Base-by-base conservation (phyloP, 1,140 invertebrate genomes). In the Condylostylus longicornis region DNA sequence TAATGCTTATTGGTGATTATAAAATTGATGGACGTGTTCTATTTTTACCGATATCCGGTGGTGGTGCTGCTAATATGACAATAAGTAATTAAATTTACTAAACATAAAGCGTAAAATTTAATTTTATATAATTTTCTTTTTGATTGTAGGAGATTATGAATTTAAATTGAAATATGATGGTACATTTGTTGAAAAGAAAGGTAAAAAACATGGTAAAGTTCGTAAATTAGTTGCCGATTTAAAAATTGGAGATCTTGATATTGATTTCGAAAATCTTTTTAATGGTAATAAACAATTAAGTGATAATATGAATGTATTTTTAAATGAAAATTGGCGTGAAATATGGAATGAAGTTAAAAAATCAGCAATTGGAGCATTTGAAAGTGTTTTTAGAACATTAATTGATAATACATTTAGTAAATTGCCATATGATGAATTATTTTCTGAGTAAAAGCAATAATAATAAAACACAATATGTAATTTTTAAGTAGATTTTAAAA, bases 261-360 rank as follows among this genome's bases (percentile, higher is more conserved):
- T 41, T 66, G 18, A n/a, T n/a, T n/a, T n/a, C n/a, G 50, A 53
- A 12, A 57, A 58, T 21, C 43, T 66, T 4, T 65, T 66, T 34
- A 62, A 63, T 38, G 64, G 64, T 5, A 48, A 65, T 27, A 59
- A 61, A 42, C 46, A 52, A 9, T 41, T 64, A 2, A 58, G 63
- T 43, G 54, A 61, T 17, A 51, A 42, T 8, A 47, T 53, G 39
- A 54, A 58, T 31, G 18, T 17, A 5, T 54, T 66, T 27, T 42
- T 65, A 34, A 65, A 65, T 36, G 60, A 66, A 21, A 66, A 65
- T 43, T 68, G 65, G 66, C 12, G 39, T 19, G 58, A 64, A 3
- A 58, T 67, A 15, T 60, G 61, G 12, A 47, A 47, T 37, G 66
- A 68, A 41, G 44, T 68, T 8, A 54, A 57, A 33, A 46, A 50